Percentiles rank a stretch among this genome's conserved stretches.
Conservation (phyloP, 2,113 vertebrate genomes). For the Argyrosomus japonicus region DNA sequence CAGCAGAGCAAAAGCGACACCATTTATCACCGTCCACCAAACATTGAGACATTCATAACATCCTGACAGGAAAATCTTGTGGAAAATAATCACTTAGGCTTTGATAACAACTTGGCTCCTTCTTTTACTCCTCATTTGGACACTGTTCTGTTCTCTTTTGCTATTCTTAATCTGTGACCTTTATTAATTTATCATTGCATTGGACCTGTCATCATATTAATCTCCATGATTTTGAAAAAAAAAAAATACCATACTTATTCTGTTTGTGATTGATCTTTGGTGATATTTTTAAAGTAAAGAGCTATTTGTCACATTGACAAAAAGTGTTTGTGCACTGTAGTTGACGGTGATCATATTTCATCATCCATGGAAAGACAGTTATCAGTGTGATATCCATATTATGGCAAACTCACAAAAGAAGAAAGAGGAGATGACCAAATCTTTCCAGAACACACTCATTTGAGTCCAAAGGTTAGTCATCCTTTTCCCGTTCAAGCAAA, state of each 20-base stretch:
- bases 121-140: conserved; percentile 67
- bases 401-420: conserved; percentile 54
- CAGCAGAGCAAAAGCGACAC: conserved; percentile 87
- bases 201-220: neutral
- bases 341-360: conserved; percentile 24
- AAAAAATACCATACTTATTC: neutral
- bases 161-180: conserved; percentile 36
- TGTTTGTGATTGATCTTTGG: neutral
- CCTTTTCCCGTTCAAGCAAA: conserved; percentile 72
- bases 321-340: neutral
- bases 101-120: conserved; percentile 89
- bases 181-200: conserved; percentile 5
- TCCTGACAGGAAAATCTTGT: conserved; percentile 98
- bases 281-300: neutral
- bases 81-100: conserved; percentile 95
- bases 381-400: conserved; percentile 54
- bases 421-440: conserved; percentile 74
- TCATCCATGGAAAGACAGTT: conserved; percentile 42
- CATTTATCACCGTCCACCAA: conserved; percentile 94
- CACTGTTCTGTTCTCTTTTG: conserved; percentile 67
- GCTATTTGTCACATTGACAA: neutral
- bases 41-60: conserved; percentile 99
- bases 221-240: neutral
- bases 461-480: conserved; percentile 74
- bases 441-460: conserved; percentile 72